These are phyloP conservation scores for Drosophila pseudotakahashii DNA, from an alignment of 2,888 invertebrate genomes.

Conservation along the genomic window DNA sequence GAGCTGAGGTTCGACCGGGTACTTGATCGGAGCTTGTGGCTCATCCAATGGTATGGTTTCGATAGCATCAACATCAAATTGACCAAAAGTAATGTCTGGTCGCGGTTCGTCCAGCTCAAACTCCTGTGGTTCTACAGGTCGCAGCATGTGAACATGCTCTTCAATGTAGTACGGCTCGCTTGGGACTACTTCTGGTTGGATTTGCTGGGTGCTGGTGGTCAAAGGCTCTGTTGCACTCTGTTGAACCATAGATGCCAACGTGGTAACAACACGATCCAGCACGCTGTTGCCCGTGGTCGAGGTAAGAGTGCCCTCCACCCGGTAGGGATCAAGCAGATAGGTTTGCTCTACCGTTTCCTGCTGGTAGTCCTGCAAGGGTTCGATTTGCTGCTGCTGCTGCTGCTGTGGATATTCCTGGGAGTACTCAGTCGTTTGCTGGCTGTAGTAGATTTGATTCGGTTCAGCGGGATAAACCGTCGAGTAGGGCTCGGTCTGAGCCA, in stretches of 20 bases:
- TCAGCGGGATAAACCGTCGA: conserved; percentile 69
- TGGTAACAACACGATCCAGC: conserved; percentile 69
- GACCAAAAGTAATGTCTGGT: conserved; percentile 82
- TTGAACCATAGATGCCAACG: conserved; percentile 71
- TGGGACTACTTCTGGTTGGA: conserved; percentile 42
- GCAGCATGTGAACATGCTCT: conserved; percentile 62
- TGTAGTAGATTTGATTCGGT: conserved; percentile 68
- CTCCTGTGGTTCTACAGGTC: conserved; percentile 73
- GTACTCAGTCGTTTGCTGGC: conserved; percentile 57
- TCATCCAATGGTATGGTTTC: conserved; percentile 75
- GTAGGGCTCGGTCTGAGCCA: conserved; percentile 65
- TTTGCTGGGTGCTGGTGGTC: conserved; percentile 66
- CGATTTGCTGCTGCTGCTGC: conserved; percentile 30
- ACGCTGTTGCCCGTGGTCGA: conserved; percentile 62
- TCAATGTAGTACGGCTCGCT: conserved; percentile 54
- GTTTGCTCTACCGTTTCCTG: conserved; percentile 53
- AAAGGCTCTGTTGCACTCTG: conserved; percentile 61
- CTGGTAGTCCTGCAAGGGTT: conserved; percentile 49
- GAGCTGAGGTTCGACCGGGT: not conserved
- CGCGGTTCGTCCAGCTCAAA: conserved; percentile 76
- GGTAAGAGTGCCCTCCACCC: conserved; percentile 35
- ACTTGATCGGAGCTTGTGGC: conserved; percentile 8
- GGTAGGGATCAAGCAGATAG: conserved; percentile 61
- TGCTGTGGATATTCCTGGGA: conserved; percentile 50
- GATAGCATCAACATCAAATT: conserved; percentile 82